Base-by-base conservation (phyloP, 1,140 invertebrate species). In the Zophobas morio region DNA sequence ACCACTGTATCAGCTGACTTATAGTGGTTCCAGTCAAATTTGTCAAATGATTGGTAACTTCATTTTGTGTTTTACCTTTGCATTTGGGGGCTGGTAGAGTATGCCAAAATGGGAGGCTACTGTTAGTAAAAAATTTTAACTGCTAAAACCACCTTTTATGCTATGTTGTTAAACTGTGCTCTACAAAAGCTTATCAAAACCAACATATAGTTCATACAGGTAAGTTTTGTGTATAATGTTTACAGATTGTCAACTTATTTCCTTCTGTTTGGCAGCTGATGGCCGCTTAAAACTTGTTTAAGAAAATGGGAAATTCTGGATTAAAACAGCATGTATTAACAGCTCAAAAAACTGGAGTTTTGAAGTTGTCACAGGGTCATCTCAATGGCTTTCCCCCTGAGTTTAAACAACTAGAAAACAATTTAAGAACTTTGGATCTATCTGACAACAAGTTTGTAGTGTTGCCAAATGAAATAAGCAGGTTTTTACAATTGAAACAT, bases 321-420 rank as follows among this genome's bases (percentile, higher is more conserved):
- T 86, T 97, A 49, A 97, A 96, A 87, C 94, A 96, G 83, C 97
- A 98, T 85, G 92, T 97, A 83, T 95, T 98, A 84, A 98, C 93
- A 39, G 96, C 97, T 1, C 92, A 95, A 77, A 98, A 98, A 88
- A 98, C 96, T 36, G 96, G 97, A 1, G 93, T 96, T n/a, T 88
- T 98, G 75, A 96, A 96, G 84, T 87, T 99, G 54, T 94, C 94
- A 0, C 91, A 94, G 80, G 89, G 91, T 60, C 96, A 95, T 82
- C 87, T 99, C 47, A 93, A 95, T 92, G 89, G 92, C 83, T 90
- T 94, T 87, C 89, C 92, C 83, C 81, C 87, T 77, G 83, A 89
- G 87, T 88, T 95, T 20, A 88, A 89, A 40, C 87, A 89, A 42
- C 88, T 95, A 66, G 88, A 90, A n/a, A 90, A 91, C 73, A 89